Base-by-base conservation (phyloP, 2,888 invertebrate genomes). In the Leucophenga montana region DNA sequence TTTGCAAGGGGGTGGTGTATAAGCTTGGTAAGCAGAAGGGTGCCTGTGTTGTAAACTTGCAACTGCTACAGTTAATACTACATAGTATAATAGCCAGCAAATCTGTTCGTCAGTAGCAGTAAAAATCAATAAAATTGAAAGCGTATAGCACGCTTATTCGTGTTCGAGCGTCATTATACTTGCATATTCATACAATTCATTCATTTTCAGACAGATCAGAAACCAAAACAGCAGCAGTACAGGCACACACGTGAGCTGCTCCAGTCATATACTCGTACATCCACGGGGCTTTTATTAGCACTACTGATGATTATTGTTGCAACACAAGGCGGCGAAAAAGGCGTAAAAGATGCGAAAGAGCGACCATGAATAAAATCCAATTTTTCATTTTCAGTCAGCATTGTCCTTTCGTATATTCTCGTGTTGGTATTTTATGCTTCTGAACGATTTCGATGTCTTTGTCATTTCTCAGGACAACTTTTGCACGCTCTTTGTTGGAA, bases 41-140 rank as follows among this genome's bases (percentile, higher is more conserved):
- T 22, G 27, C 56, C 22, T 27, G 18, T 27, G 27, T 56, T 31
- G 33, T 31, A 59, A 59, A 8, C 39, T 39, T 39, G 39, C 39
- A 8, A 39, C 39, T 11, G 39, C 39, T 39, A 8, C 39, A 8
- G 39, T 39, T 39, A 11, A 5, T 39, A 39, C 8, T 39, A 11
- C 67, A 75, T n/a, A n/a, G n/a, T n/a, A n/a, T n/a, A n/a, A n/a
- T n/a, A n/a, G n/a, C n/a, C n/a, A n/a, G 78, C 75, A 78, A 78
- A 78, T 78, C 79, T 78, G 76, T 78, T 20, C 53, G 31, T 56
- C 5, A 13, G 56, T 3, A 56, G 16, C 31, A 20, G 1, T 13
- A 46, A 81, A 82, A 82, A 82, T 82, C 81, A 82, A 82, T 82
- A 82, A 83, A 83, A 81, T 83, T 27, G 57, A 57, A 82, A 82